These are phyloP conservation scores for Zaprionus camerounensis DNA, from an alignment of 1,140 invertebrate genomes.

Conservation along the genomic window DNA sequence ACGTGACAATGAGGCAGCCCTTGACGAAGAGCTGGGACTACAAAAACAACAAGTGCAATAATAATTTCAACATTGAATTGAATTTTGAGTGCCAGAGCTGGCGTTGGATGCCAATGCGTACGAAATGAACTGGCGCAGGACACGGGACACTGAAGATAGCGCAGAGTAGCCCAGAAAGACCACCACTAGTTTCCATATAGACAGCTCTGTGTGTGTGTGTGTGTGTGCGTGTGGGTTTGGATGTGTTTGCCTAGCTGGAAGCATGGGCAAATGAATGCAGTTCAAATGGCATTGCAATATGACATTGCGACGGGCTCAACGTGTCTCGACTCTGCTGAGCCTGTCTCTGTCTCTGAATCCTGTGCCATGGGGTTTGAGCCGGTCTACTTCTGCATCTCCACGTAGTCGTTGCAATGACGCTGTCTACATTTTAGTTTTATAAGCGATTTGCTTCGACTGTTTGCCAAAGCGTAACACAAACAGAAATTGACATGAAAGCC, in stretches of 20 bases:
- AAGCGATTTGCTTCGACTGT: conserved; percentile 70
- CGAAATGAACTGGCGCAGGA: conserved; percentile 47
- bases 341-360: not conserved
- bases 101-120: conserved; percentile 61
- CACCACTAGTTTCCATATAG: conserved; percentile 31
- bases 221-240: not conserved
- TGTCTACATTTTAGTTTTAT: conserved; percentile 70
- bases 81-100: conserved; percentile 62
- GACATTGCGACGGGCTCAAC: conserved; percentile 56
- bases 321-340: not conserved
- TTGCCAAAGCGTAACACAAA: conserved; percentile 71
- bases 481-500: conserved; percentile 70
- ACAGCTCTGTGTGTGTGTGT: not conserved
- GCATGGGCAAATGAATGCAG: conserved; percentile 69
- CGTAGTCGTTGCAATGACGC: conserved; percentile 13
- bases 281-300: conserved; percentile 70
- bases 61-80: conserved; percentile 76
- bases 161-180: conserved; percentile 17
- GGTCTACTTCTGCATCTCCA: not conserved
- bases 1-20: conserved; percentile 41
- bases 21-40: conserved; percentile 6
- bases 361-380: not conserved
- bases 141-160: conserved; percentile 9
- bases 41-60: conserved; percentile 71
- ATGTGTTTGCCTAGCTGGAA: conserved; percentile 54